Conservation (phyloP, 2,113 vertebrate species). For the Tautogolabrus adspersus region DNA sequence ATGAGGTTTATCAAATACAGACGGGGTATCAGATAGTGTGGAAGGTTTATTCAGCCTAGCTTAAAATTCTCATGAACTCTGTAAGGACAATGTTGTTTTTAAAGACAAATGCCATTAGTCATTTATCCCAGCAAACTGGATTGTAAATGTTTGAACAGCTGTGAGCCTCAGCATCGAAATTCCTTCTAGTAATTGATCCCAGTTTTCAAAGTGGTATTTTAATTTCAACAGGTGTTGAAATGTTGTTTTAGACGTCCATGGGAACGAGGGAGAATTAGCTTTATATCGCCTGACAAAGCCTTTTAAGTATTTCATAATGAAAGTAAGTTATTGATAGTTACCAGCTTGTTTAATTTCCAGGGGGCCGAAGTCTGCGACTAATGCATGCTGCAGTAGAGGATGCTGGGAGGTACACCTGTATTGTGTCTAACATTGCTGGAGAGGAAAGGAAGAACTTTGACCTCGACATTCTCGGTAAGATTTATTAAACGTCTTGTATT, state of each 20-base stretch:
- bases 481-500: background rate
- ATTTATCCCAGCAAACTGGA: slow-evolving; percentile 4
- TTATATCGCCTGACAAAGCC: background rate
- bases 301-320: slow-evolving; percentile 14
- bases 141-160: slow-evolving; percentile 46
- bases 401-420: slow-evolving; percentile 89
- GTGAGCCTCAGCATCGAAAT: slow-evolving; percentile 9
- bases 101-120: slow-evolving; percentile 1
- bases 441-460: slow-evolving; percentile 90
- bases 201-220: background rate
- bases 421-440: slow-evolving; percentile 91
- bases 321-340: background rate
- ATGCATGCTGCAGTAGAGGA: slow-evolving; percentile 84
- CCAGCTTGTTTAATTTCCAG: slow-evolving; percentile 70
- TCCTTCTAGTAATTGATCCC: slow-evolving; percentile 10
- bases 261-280: background rate
- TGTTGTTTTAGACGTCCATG: background rate
- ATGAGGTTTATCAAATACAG: background rate
- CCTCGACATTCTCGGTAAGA: slow-evolving; percentile 88
- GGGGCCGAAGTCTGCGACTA: slow-evolving; percentile 89
- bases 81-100: slow-evolving; percentile 3
- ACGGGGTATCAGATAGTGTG: background rate
- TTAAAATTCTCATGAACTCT: slow-evolving; percentile 15
- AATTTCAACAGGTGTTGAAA: background rate
- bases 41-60: background rate